Evolutionary conservation across 2,797 vertebrate species (phyloP).

Genomic region (Eulemur albifrons): DNA sequence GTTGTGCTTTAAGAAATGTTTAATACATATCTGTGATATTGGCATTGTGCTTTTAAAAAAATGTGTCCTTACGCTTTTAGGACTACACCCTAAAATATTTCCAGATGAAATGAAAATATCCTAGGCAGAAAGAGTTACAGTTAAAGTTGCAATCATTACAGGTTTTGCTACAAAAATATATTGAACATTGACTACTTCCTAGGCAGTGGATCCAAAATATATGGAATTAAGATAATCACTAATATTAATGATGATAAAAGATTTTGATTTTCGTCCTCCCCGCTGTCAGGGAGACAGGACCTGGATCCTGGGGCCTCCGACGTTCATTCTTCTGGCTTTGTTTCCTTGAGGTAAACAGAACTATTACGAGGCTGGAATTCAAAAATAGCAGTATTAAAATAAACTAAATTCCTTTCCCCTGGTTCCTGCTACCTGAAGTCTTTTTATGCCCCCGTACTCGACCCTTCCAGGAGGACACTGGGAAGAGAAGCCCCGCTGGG

Average conservation of each 20-base stretch:
- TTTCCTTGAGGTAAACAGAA: constrained; percentile 5
- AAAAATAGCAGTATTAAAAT: constrained; percentile 1
- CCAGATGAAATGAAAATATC: background rate
- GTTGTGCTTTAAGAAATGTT: background rate
- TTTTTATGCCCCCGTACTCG: background rate
- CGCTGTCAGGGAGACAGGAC: background rate
- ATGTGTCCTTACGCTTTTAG: background rate
- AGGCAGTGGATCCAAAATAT: background rate
- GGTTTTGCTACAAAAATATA: background rate
- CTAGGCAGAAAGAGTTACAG: background rate
- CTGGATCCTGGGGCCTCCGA: background rate
- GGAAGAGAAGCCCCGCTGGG: background rate
- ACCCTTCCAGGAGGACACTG: background rate
- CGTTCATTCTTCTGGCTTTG: background rate
- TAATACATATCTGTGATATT: background rate
- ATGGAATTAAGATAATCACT: background rate
- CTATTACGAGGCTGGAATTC: background rate
- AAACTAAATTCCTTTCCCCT: background rate
- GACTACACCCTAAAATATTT: background rate
- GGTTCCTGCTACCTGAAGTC: background rate
- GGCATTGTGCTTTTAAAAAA: background rate
- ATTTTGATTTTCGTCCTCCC: background rate
- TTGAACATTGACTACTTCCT: background rate
- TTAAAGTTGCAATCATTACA: background rate
- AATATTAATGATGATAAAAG: background rate